phyloP scores from a whole-genome alignment of 2,888 invertebrate species.

The Spilosoma lubricipeda region DNA sequence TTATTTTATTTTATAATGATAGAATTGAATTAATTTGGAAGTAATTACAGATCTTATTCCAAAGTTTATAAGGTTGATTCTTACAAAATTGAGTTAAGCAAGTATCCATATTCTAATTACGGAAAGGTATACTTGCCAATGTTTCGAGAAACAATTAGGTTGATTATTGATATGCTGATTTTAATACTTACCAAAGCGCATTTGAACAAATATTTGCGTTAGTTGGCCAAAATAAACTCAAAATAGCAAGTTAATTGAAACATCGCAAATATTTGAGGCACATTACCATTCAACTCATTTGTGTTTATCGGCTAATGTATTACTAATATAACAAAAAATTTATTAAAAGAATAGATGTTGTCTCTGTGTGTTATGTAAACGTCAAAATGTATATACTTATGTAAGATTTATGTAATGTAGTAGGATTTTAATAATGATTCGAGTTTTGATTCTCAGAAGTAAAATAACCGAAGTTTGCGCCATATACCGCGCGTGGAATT shows the following conservation, averaged over 20 bases:
- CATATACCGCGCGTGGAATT: too few relatives aligned
- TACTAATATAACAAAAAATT: too few relatives aligned
- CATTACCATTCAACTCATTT: not conserved
- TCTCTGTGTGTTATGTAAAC: not conserved
- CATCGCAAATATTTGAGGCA: not conserved
- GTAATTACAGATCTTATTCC: too few relatives aligned
- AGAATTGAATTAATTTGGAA: too few relatives aligned
- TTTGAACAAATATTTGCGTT: not conserved
- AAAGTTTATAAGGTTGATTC: too few relatives aligned
- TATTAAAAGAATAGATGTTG: not conserved
- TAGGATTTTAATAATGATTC: not conserved
- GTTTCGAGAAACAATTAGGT: not conserved
- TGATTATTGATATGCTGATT: not conserved
- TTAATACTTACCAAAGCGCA: not conserved
- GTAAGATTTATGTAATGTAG: not conserved
- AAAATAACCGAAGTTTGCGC: too few relatives aligned
- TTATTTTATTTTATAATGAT: too few relatives aligned
- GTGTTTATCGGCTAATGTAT: not conserved
- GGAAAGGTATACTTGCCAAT: not conserved
- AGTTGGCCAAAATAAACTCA: not conserved
- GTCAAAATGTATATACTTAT: not conserved
- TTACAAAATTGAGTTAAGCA: too few relatives aligned
- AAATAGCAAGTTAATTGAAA: not conserved
- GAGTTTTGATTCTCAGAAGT: not conserved
- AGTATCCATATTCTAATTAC: too few relatives aligned